Base-by-base conservation (phyloP, 2,888 invertebrate species). In the Trissonchulus sp. region DNA sequence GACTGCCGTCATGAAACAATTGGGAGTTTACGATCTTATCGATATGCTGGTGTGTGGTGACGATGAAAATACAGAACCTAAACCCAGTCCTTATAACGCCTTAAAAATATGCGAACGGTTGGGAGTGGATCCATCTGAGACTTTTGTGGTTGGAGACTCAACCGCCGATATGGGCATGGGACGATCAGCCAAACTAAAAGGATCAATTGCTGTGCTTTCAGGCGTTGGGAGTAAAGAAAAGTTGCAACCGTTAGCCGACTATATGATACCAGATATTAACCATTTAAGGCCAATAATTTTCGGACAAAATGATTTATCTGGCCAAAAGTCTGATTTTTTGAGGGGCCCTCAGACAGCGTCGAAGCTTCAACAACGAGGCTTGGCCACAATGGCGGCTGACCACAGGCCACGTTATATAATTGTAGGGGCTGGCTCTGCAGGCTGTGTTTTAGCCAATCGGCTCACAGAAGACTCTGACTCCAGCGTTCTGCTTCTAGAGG, bases 351-450 rank as follows among this genome's bases (percentile, higher is more conserved):
- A 48, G 23, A 8, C 48, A 8, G 8, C 23, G 8, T 23, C 8
- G 8, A 48, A 8, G 23, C 8, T 23, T 48, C 48, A 48, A 23
- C 8, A 48, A 23, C 48, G 48, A 15, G 48, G 23, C 8, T 15
- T 48, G 48, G 48, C 48, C 48, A 48, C 48, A 48, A 48, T 48
- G 48, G 8, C 48, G 8, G 48, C 8, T 8, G 48, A 23, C 48
- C 8, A 48, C 8, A 8, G 60, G 2, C 30, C 72, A 1, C 68
- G 72, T 28, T 74, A 86, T 77, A 79, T 88, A 31, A 83, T 88
- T 72, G 85, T 88, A 1, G 88, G 88, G n/a, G 87, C 87, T 3
- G 88, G 88, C 15, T 87, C 87, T 31, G 87, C 88, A 18, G 88
- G 88, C n/a, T 87, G 87, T 80, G 86, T 87, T 35, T 77, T 87